A percentile compares a stretch with the other conserved stretches of the same genome.
Conservation (phyloP, 2,113 vertebrate species). For the Ageneiosus marmoratus region DNA sequence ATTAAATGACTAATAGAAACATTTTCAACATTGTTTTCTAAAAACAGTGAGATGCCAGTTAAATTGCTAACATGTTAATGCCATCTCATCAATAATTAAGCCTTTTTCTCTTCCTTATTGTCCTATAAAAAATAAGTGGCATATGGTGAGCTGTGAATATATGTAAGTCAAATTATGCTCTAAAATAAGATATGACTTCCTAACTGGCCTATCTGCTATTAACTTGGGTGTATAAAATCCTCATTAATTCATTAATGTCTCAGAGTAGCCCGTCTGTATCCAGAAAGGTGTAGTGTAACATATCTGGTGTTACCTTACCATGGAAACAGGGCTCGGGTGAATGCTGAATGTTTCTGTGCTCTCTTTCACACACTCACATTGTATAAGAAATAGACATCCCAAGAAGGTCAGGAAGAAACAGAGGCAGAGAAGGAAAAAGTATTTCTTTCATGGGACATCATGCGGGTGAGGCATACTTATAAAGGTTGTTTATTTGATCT, state of each 20-base stretch:
- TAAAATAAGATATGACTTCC: background rate
- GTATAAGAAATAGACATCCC: background rate
- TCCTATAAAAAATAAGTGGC: background rate
- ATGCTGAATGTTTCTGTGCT: background rate
- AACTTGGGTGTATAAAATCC: background rate
- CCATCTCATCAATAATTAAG: background rate
- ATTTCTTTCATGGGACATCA: slow-evolving; percentile 32
- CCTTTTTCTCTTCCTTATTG: background rate
- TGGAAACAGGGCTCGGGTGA: slow-evolving; percentile 34
- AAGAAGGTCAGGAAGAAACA: background rate
- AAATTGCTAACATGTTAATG: background rate
- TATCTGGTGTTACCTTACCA: slow-evolving; percentile 38
- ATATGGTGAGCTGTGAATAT: background rate
- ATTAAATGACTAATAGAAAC: background rate
- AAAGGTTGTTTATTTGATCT: background rate
- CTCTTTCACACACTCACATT: background rate
- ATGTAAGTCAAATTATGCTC: background rate
- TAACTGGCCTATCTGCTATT: background rate
- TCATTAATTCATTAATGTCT: slow-evolving; percentile 34
- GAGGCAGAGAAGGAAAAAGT: slow-evolving; percentile 1
- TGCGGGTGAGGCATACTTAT: slow-evolving; percentile 43
- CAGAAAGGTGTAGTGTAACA: slow-evolving; percentile 29
- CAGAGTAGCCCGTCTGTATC: background rate
- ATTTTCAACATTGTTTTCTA: background rate
- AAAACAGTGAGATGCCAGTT: background rate